Conservation (phyloP, 2,888 invertebrate species). For the Rhamnusium bicolor region DNA sequence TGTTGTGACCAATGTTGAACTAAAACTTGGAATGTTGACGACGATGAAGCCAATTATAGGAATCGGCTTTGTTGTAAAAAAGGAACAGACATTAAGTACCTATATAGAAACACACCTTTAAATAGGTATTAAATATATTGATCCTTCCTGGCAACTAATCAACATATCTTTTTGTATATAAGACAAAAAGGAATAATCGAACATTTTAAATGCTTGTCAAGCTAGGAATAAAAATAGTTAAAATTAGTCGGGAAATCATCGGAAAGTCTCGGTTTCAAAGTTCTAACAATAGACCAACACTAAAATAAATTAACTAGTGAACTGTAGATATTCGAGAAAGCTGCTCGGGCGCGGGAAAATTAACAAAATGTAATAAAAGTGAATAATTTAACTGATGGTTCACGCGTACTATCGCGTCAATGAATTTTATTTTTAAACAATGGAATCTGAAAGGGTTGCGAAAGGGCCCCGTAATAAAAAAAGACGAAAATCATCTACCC, state of each 20-base stretch:
- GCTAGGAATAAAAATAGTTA: conserved; percentile 55
- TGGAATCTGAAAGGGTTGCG: conserved; percentile 38
- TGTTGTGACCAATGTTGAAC: too few relatives aligned
- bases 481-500: conserved; percentile 33
- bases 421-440: conserved; percentile 30
- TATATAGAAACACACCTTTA: not conserved
- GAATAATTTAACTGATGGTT: not conserved
- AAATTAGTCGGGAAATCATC: conserved; percentile 52
- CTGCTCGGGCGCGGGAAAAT: conserved; percentile 44
- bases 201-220: conserved; percentile 35
- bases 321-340: conserved; percentile 60
- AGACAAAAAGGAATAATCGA: conserved; percentile 36
- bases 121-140: conserved; percentile 8
- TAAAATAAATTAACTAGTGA: conserved; percentile 68
- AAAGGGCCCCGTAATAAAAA: conserved; percentile 10
- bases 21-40: too few relatives aligned
- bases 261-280: conserved; percentile 59
- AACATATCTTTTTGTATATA: conserved; percentile 3
- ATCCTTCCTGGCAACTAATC: conserved; percentile 11
- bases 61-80: too few relatives aligned
- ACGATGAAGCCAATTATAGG: too few relatives aligned
- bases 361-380: conserved; percentile 50
- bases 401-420: conserved; percentile 9
- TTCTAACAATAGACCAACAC: conserved; percentile 64
- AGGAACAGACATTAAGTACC: too few relatives aligned